Percentiles rank a stretch among this genome's conserved stretches.
Evolutionary conservation across 2,797 vertebrate genomes (phyloP).

Genomic region (Sciurus carolinensis): DNA sequence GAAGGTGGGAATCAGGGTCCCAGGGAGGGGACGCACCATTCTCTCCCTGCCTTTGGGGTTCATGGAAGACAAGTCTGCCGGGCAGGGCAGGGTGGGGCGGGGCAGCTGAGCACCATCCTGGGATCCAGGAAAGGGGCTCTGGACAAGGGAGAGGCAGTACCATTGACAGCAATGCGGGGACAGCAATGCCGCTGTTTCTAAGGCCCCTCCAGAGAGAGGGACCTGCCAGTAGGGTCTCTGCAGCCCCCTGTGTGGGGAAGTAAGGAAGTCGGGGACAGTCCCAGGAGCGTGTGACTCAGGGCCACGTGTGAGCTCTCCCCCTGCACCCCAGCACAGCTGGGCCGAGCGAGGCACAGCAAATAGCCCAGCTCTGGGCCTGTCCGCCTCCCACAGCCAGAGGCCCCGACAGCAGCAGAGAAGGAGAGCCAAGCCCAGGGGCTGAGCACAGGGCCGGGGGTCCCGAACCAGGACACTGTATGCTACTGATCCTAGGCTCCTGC

Average conservation of each 20-base stretch:
- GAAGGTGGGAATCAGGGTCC: not conserved
- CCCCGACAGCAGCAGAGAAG: conserved; percentile 56
- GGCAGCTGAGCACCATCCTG: not conserved
- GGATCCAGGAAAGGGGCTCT: not conserved
- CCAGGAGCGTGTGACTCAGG: not conserved
- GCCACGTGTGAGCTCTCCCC: not conserved
- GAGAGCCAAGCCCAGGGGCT: not conserved
- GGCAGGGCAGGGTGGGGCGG: not conserved
- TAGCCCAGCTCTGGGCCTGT: not conserved
- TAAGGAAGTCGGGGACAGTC: not conserved
- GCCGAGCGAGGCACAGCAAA: not conserved
- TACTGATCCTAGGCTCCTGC: not conserved
- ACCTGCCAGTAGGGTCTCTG: not conserved
- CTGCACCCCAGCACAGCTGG: not conserved
- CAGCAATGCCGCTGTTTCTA: not conserved
- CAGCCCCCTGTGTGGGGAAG: not conserved
- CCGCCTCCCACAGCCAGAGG: not conserved
- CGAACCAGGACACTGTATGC: not conserved
- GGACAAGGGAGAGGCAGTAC: conserved; percentile 32
- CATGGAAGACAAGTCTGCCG: not conserved
- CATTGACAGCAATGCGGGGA: not conserved
- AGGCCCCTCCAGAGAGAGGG: not conserved
- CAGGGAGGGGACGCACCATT: not conserved
- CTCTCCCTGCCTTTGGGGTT: not conserved
- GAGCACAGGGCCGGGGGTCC: not conserved